Evolutionary conservation across 2,797 vertebrate genomes (phyloP), one percentile per base, ranked within the genome.

Genomic region (Arrhamphus sclerolepis): DNA sequence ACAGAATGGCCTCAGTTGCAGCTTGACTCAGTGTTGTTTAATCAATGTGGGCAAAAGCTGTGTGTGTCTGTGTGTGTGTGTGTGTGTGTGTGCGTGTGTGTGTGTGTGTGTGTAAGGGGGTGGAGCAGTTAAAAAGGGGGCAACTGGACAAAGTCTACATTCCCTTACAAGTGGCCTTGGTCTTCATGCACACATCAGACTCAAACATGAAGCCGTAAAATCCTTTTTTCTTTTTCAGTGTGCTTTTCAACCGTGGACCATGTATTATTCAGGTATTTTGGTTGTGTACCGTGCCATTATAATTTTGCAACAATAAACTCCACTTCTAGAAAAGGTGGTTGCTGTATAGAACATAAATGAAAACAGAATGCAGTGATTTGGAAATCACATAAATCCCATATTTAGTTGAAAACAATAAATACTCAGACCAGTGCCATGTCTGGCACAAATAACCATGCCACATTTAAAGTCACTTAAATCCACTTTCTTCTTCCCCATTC

Each of bases 61-160:
- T 69, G 46, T 75, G 63, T 73, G 67, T 70, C 56, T 75, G 67
- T 66, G 49, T 75, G 59, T 57, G 49, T 76, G 31, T 69, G 50
- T 74, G 65, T 72, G 63, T 66, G 62, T 76, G 67, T 72, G 44
- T 75, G 54, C 64, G 53, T 78, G 73, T 72, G 77, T 67, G 53
- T 40, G 40, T 40, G 42, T 48, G 53, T 47, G 54, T 78, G 72
- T 69, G 75, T 40, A 19, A 58, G 73, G 78, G 77, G 80, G 80
- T 79, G 81, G 81, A 78, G 53, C 55, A 38, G 67, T 80, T 43
- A 81, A 28, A 31, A 40, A 66, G 81, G 87, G 87, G 86, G 52
- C 74, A 81, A 77, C 72, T 83, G 91, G 79, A 82, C 92, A 92
- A 93, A 94, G 92, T 94, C 92, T 93, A 83, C 82, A 89, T 84